Conservation (phyloP, 92 coral and sea anemone genomes). For the Plumapathes pennacea region DNA sequence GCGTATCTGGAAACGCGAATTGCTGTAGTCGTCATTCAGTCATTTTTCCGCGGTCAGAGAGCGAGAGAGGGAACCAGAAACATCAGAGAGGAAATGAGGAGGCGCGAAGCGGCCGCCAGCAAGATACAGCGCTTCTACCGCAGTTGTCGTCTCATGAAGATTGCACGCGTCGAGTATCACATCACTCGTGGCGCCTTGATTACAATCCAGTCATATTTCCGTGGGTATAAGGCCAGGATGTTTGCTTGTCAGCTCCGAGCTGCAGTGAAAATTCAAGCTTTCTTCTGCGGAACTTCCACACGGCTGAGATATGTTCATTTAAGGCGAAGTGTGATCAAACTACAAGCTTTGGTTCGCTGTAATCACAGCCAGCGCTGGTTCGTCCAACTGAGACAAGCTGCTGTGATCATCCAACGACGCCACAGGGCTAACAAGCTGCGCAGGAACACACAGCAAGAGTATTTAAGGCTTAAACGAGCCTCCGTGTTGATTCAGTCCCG, state of each 20-base stretch:
- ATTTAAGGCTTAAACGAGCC: conserved; percentile 41
- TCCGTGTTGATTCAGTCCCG: conserved; percentile 50
- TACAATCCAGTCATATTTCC: conserved; percentile 71
- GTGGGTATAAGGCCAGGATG: conserved; percentile 59
- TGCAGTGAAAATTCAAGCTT: conserved; percentile 67
- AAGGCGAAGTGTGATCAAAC: conserved; percentile 16
- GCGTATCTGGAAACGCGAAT: conserved; percentile 38
- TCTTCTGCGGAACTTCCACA: conserved; percentile 56
- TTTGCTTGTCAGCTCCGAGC: conserved; percentile 42
- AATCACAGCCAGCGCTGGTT: conserved; percentile 43
- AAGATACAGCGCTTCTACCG: conserved; percentile 75
- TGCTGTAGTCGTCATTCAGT: conserved; percentile 68
- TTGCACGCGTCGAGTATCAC: conserved; percentile 47
- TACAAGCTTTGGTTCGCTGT: conserved; percentile 76
- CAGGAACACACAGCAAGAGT: conserved; percentile 25
- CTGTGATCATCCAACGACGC: conserved; percentile 49
- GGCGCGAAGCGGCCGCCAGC: conserved; percentile 60
- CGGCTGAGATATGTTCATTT: conserved; percentile 30
- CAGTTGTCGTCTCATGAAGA: conserved; percentile 56
- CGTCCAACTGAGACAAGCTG: conserved; percentile 38
- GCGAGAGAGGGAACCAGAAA: conserved; percentile 58
- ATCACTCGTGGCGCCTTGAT: conserved; percentile 60
- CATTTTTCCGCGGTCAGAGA: conserved; percentile 44
- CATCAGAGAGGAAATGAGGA: conserved; percentile 38
- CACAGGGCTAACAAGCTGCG: conserved; percentile 49